Evolutionary conservation across 2,888 invertebrate genomes (phyloP).

Genomic region (Brachypalpus laphriformis): DNA sequence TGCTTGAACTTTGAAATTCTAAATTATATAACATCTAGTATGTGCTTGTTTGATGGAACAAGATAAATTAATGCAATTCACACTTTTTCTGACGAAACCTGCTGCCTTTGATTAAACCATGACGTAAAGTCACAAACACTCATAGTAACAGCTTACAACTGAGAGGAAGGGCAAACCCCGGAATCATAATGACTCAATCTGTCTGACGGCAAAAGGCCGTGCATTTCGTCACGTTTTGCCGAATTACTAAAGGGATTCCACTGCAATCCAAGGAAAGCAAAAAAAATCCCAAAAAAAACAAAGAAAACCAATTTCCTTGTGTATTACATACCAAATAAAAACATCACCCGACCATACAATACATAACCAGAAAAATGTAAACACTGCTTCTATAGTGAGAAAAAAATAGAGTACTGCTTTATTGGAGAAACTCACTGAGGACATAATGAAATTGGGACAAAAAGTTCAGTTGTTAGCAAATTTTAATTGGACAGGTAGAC

Average conservation of each 20-base stretch:
- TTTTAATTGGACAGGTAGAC: background rate
- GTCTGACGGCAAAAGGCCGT: background rate
- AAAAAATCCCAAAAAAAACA: background rate
- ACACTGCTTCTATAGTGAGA: conserved; percentile 20
- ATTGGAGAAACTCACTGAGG: background rate
- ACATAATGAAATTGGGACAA: conserved; percentile 10
- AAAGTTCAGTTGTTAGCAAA: conserved; percentile 23
- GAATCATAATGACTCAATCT: conserved; percentile 22
- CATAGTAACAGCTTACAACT: background rate
- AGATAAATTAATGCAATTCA: conserved; percentile 17
- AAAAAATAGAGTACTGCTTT: background rate
- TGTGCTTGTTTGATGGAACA: background rate
- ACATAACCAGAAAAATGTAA: conserved; percentile 32
- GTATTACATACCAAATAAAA: background rate
- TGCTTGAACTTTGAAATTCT: background rate
- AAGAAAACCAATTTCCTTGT: background rate
- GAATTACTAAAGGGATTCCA: background rate
- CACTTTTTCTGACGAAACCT: conserved; percentile 26
- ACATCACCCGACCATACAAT: conserved; percentile 33
- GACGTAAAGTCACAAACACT: background rate
- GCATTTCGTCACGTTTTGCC: conserved; percentile 14
- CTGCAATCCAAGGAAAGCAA: background rate
- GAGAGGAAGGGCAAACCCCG: background rate
- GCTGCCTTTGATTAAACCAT: conserved; percentile 1
- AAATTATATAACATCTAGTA: conserved; percentile 4